phyloP scores from a whole-genome alignment of 1,140 invertebrate species.

The Agrilus planipennis region DNA sequence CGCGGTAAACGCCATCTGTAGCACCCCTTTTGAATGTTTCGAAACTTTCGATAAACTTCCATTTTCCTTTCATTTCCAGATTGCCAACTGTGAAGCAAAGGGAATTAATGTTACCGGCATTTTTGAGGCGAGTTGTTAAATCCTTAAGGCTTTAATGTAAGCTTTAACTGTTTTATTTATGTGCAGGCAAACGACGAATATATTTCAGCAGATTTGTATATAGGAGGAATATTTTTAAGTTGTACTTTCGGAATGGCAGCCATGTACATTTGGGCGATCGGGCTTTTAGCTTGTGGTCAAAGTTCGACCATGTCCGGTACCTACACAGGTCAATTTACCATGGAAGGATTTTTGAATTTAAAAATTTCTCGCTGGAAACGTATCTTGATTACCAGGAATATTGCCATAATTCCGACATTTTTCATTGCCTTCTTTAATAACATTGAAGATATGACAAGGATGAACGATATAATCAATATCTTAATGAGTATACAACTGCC shows the following conservation, averaged over 20 bases:
- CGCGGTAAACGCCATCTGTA: too few species aligned
- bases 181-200: conserved; percentile 39
- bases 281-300: conserved; percentile 82
- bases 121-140: too few species aligned
- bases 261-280: conserved; percentile 84
- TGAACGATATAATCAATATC: conserved; percentile 88
- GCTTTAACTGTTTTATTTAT: too few species aligned
- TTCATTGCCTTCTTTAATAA: conserved; percentile 62
- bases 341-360: conserved; percentile 83
- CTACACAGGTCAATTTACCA: conserved; percentile 64
- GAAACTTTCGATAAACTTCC: too few species aligned
- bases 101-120: too few species aligned
- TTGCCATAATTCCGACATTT: conserved; percentile 86
- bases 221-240: conserved; percentile 73
- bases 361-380: conserved; percentile 82
- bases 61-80: too few species aligned
- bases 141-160: too few species aligned
- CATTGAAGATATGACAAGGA: conserved; percentile 61
- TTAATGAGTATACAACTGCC: conserved; percentile 78
- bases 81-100: too few species aligned
- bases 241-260: conserved; percentile 69
- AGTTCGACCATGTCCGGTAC: conserved; percentile 83
- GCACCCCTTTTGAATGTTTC: too few species aligned
- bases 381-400: conserved; percentile 72
- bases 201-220: conserved; percentile 69